Conservation (phyloP, 2,113 vertebrate genomes). For the Oryzias celebensis region DNA sequence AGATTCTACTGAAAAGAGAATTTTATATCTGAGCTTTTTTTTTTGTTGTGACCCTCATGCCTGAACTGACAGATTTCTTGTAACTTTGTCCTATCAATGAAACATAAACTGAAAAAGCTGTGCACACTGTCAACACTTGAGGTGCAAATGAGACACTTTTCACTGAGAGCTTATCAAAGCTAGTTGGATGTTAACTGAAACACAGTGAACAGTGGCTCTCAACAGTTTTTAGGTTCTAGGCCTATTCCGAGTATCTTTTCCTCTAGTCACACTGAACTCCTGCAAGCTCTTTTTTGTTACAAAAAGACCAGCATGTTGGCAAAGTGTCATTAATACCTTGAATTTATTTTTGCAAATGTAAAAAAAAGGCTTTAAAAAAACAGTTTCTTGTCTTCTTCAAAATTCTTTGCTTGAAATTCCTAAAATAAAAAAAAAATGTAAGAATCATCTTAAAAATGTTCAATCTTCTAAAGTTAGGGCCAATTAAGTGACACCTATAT, state of each 20-base stretch:
- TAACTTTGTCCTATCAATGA: not conserved
- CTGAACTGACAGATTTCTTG: not conserved
- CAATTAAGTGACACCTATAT: constrained; percentile 42
- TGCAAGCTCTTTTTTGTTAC: constrained; percentile 11
- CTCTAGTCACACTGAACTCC: not conserved
- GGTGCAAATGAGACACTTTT: constrained; percentile 15
- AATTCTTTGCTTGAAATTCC: not conserved
- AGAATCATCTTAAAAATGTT: constrained; percentile 17
- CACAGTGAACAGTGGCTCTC: constrained; percentile 2
- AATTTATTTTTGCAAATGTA: too few species aligned
- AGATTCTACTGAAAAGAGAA: too few species aligned
- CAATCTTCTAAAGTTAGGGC: constrained; percentile 46
- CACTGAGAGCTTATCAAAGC: not conserved
- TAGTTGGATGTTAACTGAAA: constrained; percentile 28
- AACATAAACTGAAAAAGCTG: constrained; percentile 1
- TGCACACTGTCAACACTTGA: not conserved
- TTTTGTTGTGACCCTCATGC: not conserved
- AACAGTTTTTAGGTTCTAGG: not conserved
- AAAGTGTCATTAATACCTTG: not conserved
- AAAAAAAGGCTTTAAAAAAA: too few species aligned
- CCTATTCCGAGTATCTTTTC: not conserved
- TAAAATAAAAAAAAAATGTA: constrained; percentile 5
- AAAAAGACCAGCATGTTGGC: constrained; percentile 19
- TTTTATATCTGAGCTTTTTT: not conserved
- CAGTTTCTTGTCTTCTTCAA: too few species aligned